Percentiles rank a stretch among this genome's conserved stretches.
Evolutionary conservation across 2,797 vertebrate species (phyloP).

Genomic region (Darevskia mixta): DNA sequence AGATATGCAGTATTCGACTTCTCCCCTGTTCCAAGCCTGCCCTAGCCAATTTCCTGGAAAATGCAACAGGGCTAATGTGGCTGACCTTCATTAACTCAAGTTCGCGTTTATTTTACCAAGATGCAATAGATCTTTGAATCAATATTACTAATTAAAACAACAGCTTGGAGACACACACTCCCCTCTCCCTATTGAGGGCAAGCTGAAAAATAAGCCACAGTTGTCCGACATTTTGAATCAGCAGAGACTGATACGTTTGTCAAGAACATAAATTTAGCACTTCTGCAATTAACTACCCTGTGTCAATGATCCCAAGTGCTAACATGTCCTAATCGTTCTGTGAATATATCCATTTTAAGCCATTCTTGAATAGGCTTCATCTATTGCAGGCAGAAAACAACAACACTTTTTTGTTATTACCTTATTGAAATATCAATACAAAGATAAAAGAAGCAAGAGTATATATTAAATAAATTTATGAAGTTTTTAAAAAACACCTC

Average conservation of each 20-base stretch:
- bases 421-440: neutral
- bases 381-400: neutral
- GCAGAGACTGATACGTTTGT: constrained; percentile 26
- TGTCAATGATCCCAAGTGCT: neutral
- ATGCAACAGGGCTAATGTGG: neutral
- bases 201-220: neutral
- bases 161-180: constrained; percentile 28
- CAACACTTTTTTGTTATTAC: too few relatives aligned
- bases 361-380: neutral
- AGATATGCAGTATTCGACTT: neutral
- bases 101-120: constrained; percentile 43
- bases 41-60: constrained; percentile 10
- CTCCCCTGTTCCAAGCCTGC: neutral
- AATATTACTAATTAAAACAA: constrained; percentile 29
- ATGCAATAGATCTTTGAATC: neutral
- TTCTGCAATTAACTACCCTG: constrained; percentile 5
- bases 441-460: too few relatives aligned
- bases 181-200: neutral
- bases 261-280: neutral
- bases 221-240: constrained; percentile 7
- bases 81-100: constrained; percentile 11
- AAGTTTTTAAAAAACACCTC: too few relatives aligned
- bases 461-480: too few relatives aligned
- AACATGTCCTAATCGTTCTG: constrained; percentile 1
- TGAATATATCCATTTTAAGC: neutral